Conservation (phyloP, 2,797 vertebrate genomes). For the Galaxias olidus region DNA sequence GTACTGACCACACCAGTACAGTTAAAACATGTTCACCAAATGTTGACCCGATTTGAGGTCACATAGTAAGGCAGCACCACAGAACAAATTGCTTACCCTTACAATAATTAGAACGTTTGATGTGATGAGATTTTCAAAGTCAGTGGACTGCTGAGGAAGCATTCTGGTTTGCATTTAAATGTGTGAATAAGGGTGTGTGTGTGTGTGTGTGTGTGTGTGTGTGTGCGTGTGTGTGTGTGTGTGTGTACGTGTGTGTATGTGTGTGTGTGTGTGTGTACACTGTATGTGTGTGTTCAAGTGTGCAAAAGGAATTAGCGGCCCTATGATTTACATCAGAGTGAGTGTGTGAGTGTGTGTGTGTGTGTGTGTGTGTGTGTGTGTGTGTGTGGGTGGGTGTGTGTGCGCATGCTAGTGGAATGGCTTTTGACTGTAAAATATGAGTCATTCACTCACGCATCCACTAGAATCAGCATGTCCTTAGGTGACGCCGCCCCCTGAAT, state of each 20-base stretch:
- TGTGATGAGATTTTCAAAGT: conserved; percentile 36
- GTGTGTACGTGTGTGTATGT: not conserved
- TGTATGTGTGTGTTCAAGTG: too few relatives aligned
- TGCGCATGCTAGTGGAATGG: conserved; percentile 21
- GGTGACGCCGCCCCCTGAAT: conserved; percentile 97
- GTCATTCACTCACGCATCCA: conserved; percentile 91
- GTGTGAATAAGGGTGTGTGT: conserved; percentile 11
- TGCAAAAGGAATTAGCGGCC: too few relatives aligned
- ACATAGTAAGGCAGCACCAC: conserved; percentile 6
- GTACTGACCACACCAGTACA: too few relatives aligned
- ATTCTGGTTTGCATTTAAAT: conserved; percentile 5
- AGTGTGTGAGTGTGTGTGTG: not conserved
- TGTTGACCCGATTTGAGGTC: not conserved
- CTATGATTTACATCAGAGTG: too few relatives aligned
- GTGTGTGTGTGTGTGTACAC: conserved; percentile 3
- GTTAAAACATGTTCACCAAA: too few relatives aligned
- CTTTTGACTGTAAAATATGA: conserved; percentile 50
- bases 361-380: not conserved
- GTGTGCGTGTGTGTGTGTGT: too few relatives aligned
- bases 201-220: conserved; percentile 5
- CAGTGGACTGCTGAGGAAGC: conserved; percentile 20
- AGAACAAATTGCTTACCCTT: conserved; percentile 20
- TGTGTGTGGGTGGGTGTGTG: not conserved
- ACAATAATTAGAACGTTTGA: conserved; percentile 22
- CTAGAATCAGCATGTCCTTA: conserved; percentile 98